Base-by-base conservation (phyloP, 2,797 vertebrate genomes). In the Myoxocephalus aenaeus region DNA sequence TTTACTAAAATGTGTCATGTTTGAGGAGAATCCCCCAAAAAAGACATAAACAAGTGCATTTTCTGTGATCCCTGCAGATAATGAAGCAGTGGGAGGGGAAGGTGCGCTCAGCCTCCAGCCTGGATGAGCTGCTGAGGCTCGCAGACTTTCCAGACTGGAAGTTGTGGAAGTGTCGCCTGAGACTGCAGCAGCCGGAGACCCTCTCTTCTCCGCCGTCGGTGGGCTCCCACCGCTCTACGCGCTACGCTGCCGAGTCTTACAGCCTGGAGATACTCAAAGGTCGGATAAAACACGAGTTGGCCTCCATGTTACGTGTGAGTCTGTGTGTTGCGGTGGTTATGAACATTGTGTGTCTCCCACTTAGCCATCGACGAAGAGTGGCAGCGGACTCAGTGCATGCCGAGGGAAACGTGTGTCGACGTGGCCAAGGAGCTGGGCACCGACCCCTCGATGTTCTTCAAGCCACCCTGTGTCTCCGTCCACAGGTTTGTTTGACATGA, bases 321-420 rank as follows among this genome's bases (percentile, higher is more conserved):
- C 13, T 50, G 46, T 71, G 44, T 40, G 46, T 61, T 10, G 7
- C 44, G 42, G 73, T 59, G 38, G 13, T 59, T 70, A 1, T 79
- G 29, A 79, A 61, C 32, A 20, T 10, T 61, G 38, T 66, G 13
- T 70, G 25, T 69, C 59, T 80, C 12, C 11, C 29, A 0, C 86
- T 70, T 51, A 96, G 98, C 97, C 79, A 98, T 99, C 87, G 98
- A 99, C 65, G 97, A 99, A 34, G 98, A 99, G 89, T 99, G 98
- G 98, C 97, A 97, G 91, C 95, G 95, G 84, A 99, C 97, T 12
- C 98, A 98, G 85, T 99, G 98, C 50, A 96, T 96, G 91, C 98
- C 98, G 48, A 94, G 98, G 88, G 98, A 99, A 92, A 96, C 97
- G 0, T 99, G 97, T 0, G 95, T 99, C 7, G 97, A 99, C 48